These are phyloP conservation scores for Drosophila aldrichi DNA, from an alignment of 2,888 invertebrate genomes.

Conservation along the genomic window DNA sequence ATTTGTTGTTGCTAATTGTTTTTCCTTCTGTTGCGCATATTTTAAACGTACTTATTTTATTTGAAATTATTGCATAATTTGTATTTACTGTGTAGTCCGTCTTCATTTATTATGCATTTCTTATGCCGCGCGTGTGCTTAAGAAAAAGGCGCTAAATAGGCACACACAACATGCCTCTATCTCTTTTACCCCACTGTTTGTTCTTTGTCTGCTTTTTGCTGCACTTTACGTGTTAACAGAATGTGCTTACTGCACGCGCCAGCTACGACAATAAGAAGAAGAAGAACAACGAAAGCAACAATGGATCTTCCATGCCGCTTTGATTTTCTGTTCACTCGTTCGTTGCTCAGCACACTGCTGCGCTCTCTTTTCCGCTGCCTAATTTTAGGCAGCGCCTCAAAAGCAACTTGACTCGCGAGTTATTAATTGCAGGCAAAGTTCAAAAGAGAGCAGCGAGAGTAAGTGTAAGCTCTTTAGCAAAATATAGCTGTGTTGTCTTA, in stretches of 20 bases:
- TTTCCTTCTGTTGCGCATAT: constrained; percentile 1
- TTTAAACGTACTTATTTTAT: neutral
- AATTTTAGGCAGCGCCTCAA: constrained; percentile 60
- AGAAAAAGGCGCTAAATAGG: constrained; percentile 47
- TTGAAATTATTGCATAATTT: constrained; percentile 21
- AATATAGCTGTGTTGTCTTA: neutral
- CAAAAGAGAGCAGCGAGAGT: constrained; percentile 15
- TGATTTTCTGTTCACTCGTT: neutral
- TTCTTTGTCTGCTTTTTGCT: constrained; percentile 23
- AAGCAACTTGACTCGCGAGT: neutral
- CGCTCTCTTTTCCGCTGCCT: constrained; percentile 45
- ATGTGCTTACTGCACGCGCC: constrained; percentile 42
- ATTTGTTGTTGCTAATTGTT: constrained; percentile 39
- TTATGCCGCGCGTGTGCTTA: constrained; percentile 40
- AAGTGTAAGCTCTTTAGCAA: neutral
- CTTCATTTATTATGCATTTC: constrained; percentile 22
- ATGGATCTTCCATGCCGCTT: constrained; percentile 23
- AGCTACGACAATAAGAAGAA: constrained; percentile 4
- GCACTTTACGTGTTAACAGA: constrained; percentile 41
- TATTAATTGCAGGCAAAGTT: constrained; percentile 15
- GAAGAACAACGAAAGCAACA: constrained; percentile 20
- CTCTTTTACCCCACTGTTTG: constrained; percentile 7
- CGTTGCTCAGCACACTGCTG: neutral
- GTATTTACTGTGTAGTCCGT: constrained; percentile 12
- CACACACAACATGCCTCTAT: constrained; percentile 13